Conservation (phyloP, 30 jellyfish, hydroid and myxozoan species). For the Aurelia aurita complex sp. Pacific region DNA sequence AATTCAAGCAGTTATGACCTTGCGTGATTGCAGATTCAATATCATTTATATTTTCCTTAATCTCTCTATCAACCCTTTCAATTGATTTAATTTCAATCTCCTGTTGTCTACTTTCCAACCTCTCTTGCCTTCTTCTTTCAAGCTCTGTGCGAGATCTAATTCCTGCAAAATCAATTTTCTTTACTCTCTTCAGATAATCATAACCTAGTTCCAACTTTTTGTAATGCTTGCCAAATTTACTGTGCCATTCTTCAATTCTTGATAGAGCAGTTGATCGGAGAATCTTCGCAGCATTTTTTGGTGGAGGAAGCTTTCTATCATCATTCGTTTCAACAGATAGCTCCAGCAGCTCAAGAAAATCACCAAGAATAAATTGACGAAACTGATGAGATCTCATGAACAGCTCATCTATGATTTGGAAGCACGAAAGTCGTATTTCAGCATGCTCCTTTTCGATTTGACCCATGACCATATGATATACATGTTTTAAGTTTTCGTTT, state of each 20-base stretch:
- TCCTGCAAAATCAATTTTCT: conserved; percentile 83
- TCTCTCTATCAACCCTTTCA: conserved; percentile 60
- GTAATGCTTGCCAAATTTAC: conserved; percentile 76
- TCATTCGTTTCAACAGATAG: conserved; percentile 77
- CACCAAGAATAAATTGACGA: conserved; percentile 69
- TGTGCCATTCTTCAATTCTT: conserved; percentile 71
- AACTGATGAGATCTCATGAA: conserved; percentile 82
- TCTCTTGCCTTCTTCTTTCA: conserved; percentile 34
- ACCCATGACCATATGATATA: conserved; percentile 44
- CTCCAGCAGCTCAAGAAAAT: conserved; percentile 64
- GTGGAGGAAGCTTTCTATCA: conserved; percentile 70
- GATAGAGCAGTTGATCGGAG: conserved; percentile 60
- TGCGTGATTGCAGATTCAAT: conserved; percentile 72
- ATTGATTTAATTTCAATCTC: conserved; percentile 57
- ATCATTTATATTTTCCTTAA: conserved; percentile 30
- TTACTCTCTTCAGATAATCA: conserved; percentile 76
- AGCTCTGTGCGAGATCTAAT: conserved; percentile 44
- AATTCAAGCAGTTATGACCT: conserved; percentile 70
- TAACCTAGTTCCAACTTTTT: conserved; percentile 79
- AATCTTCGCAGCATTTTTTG: conserved; percentile 64
- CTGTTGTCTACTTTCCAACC: conserved; percentile 32
- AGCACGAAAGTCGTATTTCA: conserved; percentile 82
- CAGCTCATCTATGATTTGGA: conserved; percentile 77
- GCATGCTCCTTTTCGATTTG: conserved; percentile 90
- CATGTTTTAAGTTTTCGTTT: conserved; percentile 52